Percentiles rank a stretch among this genome's conserved stretches.
These are phyloP conservation scores for Trematomus bernacchii DNA, from an alignment of 2,797 vertebrate genomes.

Conservation along the genomic window DNA sequence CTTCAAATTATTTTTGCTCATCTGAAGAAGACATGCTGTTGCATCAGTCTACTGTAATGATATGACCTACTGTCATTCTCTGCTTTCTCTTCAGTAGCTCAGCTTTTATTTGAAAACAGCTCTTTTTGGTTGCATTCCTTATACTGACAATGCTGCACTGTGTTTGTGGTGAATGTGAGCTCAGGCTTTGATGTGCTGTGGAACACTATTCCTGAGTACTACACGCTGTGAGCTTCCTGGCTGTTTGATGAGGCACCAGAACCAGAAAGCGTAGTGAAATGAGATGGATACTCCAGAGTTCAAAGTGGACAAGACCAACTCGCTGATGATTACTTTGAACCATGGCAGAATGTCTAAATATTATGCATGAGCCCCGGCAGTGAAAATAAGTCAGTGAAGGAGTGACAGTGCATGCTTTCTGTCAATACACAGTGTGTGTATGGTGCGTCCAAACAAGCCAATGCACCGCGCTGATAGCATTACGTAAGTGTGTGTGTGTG, in stretches of 20 bases:
- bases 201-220: slow-evolving; percentile 54
- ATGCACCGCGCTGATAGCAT: slow-evolving; percentile 48
- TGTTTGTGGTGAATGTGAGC: slow-evolving; percentile 65
- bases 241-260: slow-evolving; percentile 36
- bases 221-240: slow-evolving; percentile 44
- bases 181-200: slow-evolving; percentile 70
- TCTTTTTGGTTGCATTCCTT: slow-evolving; percentile 52
- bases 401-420: slow-evolving; percentile 70
- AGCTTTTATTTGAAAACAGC: slow-evolving; percentile 67
- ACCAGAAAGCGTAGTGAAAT: slow-evolving; percentile 15
- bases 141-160: slow-evolving; percentile 63
- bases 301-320: slow-evolving; percentile 30
- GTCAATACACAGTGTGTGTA: slow-evolving; percentile 47
- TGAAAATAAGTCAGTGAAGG: slow-evolving; percentile 6
- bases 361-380: slow-evolving; percentile 61
- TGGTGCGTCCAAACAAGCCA: slow-evolving; percentile 35
- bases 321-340: slow-evolving; percentile 40
- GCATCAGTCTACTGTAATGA: slow-evolving; percentile 58
- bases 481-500: slow-evolving; percentile 57
- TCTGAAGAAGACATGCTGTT: slow-evolving; percentile 53
- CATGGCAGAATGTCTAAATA: slow-evolving; percentile 46
- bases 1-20: slow-evolving; percentile 30
- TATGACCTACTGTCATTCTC: slow-evolving; percentile 57
- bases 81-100: slow-evolving; percentile 59
- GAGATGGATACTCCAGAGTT: slow-evolving; percentile 35